Evolutionary conservation across 1,140 invertebrate genomes (phyloP), one percentile per base, ranked within the genome.

Genomic region (Yoshiicerus persimilis): DNA sequence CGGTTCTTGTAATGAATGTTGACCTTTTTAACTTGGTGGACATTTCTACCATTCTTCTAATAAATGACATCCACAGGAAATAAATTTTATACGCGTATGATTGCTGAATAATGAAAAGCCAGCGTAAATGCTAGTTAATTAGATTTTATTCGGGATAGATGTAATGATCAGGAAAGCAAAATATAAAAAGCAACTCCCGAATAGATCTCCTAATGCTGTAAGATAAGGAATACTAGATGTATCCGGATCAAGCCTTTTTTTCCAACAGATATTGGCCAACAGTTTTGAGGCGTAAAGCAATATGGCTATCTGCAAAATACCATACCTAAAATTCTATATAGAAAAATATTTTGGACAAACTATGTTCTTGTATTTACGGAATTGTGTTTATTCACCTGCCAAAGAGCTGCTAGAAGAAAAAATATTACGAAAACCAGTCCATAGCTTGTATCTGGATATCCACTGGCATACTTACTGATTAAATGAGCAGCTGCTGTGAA

Each of bases 201-300:
- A 93, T 3, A 99, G 94, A 93, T 99, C 98, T 20, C 98, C 98
- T 1, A 99, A 91, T 2, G 98, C 97, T 1, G 98, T 99, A 64
- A 99, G 94, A 93, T 98, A 98, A 3, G 98, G 98, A 89, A 99
- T 99, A 23, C 97, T 96, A 23, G 96, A 97, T 92, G 98, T 99
- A 92, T 99, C 98, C 2, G 98, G 98, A 93, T 99, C 98, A 90
- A 98, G 96, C 91, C 96, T 96, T 91, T 93, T 93, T 89, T 95
- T 94, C 98, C 98, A 99, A 95, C 99, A 97, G 84, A 95, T 95
- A 92, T 97, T 96, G 32, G 98, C 96, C 91, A 98, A 95, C 88
- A 97, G 94, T 91, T 97, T 96, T 1, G 97, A 96, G 77, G 97
- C 93, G 92, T 98, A 97, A 9, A 97, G 92, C 27, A 97, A 93